phyloP scores from a whole-genome alignment of 2,888 invertebrate species.

The Yponomeuta cagnagella region DNA sequence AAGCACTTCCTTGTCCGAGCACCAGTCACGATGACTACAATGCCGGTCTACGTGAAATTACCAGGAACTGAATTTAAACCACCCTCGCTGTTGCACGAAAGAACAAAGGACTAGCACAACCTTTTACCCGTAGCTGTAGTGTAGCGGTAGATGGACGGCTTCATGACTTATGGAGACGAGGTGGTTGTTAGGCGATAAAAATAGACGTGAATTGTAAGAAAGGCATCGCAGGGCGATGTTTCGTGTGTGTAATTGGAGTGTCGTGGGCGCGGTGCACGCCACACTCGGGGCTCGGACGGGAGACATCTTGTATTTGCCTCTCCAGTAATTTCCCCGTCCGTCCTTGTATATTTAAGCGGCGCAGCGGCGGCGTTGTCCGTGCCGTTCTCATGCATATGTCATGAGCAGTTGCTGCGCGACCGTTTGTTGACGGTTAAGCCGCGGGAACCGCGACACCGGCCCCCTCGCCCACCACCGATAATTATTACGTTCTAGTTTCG shows the following conservation, averaged over 20 bases:
- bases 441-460: slow-evolving; percentile 62
- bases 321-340: slow-evolving; percentile 64
- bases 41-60: not conserved
- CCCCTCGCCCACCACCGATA: slow-evolving; percentile 54
- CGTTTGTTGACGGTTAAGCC: slow-evolving; percentile 69
- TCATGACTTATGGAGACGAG: slow-evolving; percentile 62
- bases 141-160: slow-evolving; percentile 21
- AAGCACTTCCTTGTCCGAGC: not conserved
- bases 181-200: slow-evolving; percentile 45
- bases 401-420: slow-evolving; percentile 73
- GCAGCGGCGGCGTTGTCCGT: slow-evolving; percentile 40
- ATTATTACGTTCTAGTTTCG: slow-evolving; percentile 69
- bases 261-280: slow-evolving; percentile 55
- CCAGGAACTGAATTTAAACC: not conserved
- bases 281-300: slow-evolving; percentile 22
- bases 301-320: slow-evolving; percentile 58
- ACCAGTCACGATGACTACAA: not conserved
- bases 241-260: slow-evolving; percentile 63
- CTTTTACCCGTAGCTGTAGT: slow-evolving; percentile 2
- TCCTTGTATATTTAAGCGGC: slow-evolving; percentile 70
- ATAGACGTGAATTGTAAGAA: slow-evolving; percentile 51
- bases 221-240: slow-evolving; percentile 47
- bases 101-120: not conserved
- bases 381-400: slow-evolving; percentile 73
- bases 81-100: not conserved